phyloP scores from a whole-genome alignment of 2,113 vertebrate species.

The Cyanoramphus novaezelandiae region DNA sequence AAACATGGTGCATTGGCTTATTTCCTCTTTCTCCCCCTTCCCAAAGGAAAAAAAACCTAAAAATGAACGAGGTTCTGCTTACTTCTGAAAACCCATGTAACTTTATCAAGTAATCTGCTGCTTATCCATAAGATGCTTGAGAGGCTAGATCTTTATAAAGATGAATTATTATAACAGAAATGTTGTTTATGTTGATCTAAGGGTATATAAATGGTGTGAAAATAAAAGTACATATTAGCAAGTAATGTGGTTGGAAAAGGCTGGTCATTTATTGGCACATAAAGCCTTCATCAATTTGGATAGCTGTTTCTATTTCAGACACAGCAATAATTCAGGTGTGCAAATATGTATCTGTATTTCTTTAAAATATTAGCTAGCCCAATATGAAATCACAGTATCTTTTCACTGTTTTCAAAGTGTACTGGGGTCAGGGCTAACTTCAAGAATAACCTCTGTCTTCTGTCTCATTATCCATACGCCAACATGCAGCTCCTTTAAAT shows the following conservation, averaged over 20 bases:
- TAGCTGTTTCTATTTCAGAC: neutral
- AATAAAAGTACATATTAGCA: neutral
- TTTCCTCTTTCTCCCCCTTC: neutral
- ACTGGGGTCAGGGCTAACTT: neutral
- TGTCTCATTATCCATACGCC: neutral
- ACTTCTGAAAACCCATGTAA: neutral
- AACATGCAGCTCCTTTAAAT: neutral
- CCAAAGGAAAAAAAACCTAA: neutral
- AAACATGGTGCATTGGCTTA: neutral
- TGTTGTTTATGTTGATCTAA: neutral
- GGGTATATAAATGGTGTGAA: neutral
- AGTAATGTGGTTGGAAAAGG: neutral
- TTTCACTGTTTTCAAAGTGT: neutral
- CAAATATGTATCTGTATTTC: neutral
- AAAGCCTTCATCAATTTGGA: neutral
- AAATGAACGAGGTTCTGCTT: rapidly evolving
- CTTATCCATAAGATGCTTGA: neutral
- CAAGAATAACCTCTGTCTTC: neutral
- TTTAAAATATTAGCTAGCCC: neutral
- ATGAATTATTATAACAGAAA: neutral
- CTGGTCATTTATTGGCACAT: neutral
- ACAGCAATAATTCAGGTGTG: neutral
- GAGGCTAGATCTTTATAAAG: neutral
- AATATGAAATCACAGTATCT: neutral
- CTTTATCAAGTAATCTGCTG: neutral